Evolutionary conservation across 2,888 invertebrate genomes (phyloP).

Genomic region (Lycophotia porphyrea): DNA sequence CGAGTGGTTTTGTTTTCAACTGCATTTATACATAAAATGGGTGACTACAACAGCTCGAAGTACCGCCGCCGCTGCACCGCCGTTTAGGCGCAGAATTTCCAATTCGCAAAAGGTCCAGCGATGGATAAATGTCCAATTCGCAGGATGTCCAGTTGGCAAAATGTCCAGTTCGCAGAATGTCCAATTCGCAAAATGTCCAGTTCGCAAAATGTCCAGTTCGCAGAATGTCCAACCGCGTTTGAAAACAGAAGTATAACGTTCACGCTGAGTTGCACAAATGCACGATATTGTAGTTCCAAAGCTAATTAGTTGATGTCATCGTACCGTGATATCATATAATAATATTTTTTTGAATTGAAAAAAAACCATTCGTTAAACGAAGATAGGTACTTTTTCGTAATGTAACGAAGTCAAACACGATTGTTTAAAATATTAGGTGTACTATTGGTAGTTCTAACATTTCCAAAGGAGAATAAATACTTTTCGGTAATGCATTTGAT

Average conservation of each 20-base stretch:
- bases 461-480: conserved; percentile 5
- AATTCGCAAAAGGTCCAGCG: too few species aligned
- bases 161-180: too few species aligned
- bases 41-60: not conserved
- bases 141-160: too few species aligned
- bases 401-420: not conserved
- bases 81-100: too few species aligned
- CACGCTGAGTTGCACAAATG: conserved; percentile 6
- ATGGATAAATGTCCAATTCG: too few species aligned
- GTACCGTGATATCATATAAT: not conserved
- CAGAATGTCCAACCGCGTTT: too few species aligned
- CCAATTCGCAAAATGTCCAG: too few species aligned
- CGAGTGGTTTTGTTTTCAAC: conserved; percentile 3
- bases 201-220: too few species aligned
- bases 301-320: not conserved
- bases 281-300: not conserved
- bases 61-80: too few species aligned
- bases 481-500: conserved; percentile 29
- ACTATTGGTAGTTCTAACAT: conserved; percentile 3
- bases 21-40: conserved; percentile 21
- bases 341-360: not conserved
- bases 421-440: not conserved
- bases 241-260: conserved; percentile 21
- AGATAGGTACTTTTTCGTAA: too few species aligned
- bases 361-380: not conserved